Percentiles rank a stretch among this genome's conserved stretches.
Evolutionary conservation across 2,888 invertebrate genomes (phyloP).

Genomic region (Drosophila melanosoma): DNA sequence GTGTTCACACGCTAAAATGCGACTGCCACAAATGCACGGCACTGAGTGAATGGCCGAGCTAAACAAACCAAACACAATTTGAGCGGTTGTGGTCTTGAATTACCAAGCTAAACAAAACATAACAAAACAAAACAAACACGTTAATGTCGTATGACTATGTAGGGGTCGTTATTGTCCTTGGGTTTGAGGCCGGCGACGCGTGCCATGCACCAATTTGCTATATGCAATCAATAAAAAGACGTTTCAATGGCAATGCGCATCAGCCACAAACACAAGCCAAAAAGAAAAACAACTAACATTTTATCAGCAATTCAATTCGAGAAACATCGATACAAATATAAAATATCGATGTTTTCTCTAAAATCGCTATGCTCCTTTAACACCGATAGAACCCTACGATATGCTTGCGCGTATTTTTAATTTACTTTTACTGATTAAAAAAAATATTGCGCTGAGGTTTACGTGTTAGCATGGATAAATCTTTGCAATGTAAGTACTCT

Average conservation of each 20-base stretch:
- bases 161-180: slow-evolving; percentile 65
- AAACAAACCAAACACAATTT: slow-evolving; percentile 31
- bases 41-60: slow-evolving; percentile 50
- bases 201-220: slow-evolving; percentile 57
- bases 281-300: slow-evolving; percentile 9
- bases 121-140: slow-evolving; percentile 30
- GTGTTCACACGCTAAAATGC: slow-evolving; percentile 27
- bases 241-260: slow-evolving; percentile 51
- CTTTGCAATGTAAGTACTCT: no score
- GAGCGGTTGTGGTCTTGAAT: slow-evolving; percentile 66
- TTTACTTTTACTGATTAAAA: not conserved
- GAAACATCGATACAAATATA: not conserved
- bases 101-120: slow-evolving; percentile 29
- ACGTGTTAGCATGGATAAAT: not conserved
- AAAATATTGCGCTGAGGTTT: not conserved
- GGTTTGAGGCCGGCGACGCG: slow-evolving; percentile 73
- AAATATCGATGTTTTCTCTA: not conserved
- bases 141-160: slow-evolving; percentile 62
- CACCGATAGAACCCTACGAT: not conserved
- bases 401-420: not conserved
- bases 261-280: slow-evolving; percentile 18
- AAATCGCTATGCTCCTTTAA: not conserved
- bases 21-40: slow-evolving; percentile 37
- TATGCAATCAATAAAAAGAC: slow-evolving; percentile 69
- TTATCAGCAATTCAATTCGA: slow-evolving; percentile 27